Conservation (phyloP, 2,888 invertebrate species). For the Agonum fuliginosum region DNA sequence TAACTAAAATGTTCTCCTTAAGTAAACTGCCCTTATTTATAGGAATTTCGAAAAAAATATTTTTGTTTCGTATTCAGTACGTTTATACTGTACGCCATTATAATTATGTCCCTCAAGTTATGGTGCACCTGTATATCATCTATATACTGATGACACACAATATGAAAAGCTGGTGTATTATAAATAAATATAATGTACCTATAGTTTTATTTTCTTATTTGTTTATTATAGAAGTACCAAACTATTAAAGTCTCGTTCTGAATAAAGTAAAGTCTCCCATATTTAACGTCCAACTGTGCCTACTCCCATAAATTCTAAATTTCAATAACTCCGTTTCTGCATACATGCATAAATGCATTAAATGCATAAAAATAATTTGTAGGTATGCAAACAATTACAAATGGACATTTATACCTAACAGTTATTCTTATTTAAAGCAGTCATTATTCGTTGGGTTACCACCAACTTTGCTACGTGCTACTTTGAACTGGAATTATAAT, state of each 20-base stretch:
- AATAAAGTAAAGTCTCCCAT: neutral
- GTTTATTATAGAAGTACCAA: neutral
- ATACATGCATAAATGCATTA: neutral
- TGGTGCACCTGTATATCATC: no score
- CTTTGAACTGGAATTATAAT: constrained; percentile 34
- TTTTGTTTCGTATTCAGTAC: no score
- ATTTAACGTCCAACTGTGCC: constrained; percentile 2
- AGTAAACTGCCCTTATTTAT: no score
- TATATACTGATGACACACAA: no score
- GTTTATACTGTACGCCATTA: no score
- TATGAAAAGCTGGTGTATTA: no score
- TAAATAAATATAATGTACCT: no score
- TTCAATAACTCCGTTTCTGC: constrained; percentile 19
- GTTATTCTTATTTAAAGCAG: constrained; percentile 23
- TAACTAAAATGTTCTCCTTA: no score
- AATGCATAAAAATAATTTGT: constrained; percentile 35
- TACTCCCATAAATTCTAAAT: neutral
- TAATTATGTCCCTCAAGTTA: no score
- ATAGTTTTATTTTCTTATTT: no score
- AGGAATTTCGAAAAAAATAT: no score
- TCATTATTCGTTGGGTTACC: constrained; percentile 10
- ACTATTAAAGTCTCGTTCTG: no score
- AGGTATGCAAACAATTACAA: constrained; percentile 28
- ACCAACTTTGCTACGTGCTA: constrained; percentile 14
- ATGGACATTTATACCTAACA: constrained; percentile 10